Evolutionary conservation across 2,113 vertebrate genomes (phyloP), one percentile per base, ranked within the genome.

Genomic region (Centropus unirufus): DNA sequence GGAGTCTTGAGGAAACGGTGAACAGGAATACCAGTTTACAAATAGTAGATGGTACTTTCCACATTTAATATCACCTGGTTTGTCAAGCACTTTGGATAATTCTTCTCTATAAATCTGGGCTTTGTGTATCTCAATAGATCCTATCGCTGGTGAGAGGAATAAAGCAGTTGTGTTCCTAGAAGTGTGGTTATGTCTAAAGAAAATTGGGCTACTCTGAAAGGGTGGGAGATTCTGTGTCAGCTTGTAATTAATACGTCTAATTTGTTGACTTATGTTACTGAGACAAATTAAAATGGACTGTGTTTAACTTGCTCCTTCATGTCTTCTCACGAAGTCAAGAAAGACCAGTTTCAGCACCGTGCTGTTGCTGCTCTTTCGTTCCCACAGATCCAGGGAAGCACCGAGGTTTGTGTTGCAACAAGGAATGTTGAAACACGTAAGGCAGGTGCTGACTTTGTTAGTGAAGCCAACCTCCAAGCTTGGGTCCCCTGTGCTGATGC

Each of bases 241-340:
- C 55, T 26, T 82, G 27, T 64, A 12, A 57, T 59, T 58, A 69
- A 19, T 46, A 5, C 44, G 0, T 59, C 22, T 75, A 72, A 26
- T 68, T 49, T 20, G 32, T 47, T 85, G 54, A 49, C 39, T 75
- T 81, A 11, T 0, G 0, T 86, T 72, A 70, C 77, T 72, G 83
- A 46, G 39, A 63, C 23, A 87, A 39, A 62, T 62, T 68, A 36
- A 68, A 63, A 64, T 47, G 34, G 42, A 23, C 51, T 49, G 29
- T 75, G 12, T 91, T 62, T 85, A 61, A 95, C 93, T 79, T 91
- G 93, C 46, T 82, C n/a, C 34, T 92, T 91, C 89, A 30, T 69
- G 87, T 76, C 74, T 72, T 84, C 80, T 75, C 2, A 0, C 29
- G 49, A 58, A 86, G 91, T 92, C 95, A 87, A 76, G 93, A 91